Evolutionary conservation across 92 coral and sea anemone genomes (phyloP).

Genomic region (Zoanthus sociatus): DNA sequence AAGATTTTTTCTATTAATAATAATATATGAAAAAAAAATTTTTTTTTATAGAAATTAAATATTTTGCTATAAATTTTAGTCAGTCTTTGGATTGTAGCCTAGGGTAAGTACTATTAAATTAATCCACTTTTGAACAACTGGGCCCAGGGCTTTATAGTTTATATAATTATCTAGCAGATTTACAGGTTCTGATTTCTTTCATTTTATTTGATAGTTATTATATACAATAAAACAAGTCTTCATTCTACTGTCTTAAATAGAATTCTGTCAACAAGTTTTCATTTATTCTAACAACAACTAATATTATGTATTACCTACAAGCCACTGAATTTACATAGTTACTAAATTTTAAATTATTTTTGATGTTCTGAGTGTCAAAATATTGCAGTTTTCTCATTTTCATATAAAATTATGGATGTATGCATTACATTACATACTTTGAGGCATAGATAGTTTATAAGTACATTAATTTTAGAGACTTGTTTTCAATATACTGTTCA

Average conservation of each 20-base stretch:
- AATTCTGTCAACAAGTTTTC: not conserved
- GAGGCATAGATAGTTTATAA: not conserved
- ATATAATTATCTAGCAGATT: no score
- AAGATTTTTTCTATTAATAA: no score
- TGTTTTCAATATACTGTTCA: not conserved
- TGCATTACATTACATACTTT: not conserved
- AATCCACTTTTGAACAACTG: no score
- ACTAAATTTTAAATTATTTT: not conserved
- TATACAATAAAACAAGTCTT: not conserved
- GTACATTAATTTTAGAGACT: no score
- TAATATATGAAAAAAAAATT: no score
- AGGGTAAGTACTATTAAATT: no score
- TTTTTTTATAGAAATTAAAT: no score
- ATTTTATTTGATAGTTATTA: no score
- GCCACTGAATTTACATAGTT: not conserved
- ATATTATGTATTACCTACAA: not conserved
- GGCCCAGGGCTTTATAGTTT: no score
- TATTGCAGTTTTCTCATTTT: not conserved
- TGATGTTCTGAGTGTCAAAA: not conserved
- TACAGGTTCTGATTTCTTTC: no score
- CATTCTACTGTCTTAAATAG: not conserved
- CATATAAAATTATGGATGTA: not conserved
- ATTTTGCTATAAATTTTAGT: no score
- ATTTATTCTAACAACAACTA: not conserved
- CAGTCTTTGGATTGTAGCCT: no score